Conservation (phyloP, 1,140 invertebrate species). For the Cephus cinctus region DNA sequence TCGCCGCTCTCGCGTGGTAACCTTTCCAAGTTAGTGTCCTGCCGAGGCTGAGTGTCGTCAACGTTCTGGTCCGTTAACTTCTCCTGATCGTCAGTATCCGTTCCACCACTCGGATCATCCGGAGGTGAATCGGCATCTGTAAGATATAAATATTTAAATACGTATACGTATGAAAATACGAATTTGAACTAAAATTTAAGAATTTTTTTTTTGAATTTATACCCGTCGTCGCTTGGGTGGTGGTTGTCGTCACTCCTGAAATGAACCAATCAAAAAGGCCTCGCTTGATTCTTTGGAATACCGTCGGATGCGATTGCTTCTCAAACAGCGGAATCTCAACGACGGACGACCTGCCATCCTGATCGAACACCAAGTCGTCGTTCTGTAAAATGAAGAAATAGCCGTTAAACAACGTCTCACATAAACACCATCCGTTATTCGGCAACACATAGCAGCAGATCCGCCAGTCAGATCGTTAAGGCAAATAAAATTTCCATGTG, state of each 20-base stretch:
- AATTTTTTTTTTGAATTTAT: not conserved
- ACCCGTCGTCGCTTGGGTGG: constrained; percentile 8
- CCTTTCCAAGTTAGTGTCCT: constrained; percentile 14
- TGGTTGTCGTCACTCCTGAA: not conserved
- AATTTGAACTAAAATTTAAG: not conserved
- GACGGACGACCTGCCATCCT: constrained; percentile 24
- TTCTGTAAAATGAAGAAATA: constrained; percentile 36
- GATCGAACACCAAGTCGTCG: constrained; percentile 47
- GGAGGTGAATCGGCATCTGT: not conserved
- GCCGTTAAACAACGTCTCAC: constrained; percentile 4
- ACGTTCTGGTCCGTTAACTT: not conserved
- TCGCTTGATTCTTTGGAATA: constrained; percentile 41
- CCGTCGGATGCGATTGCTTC: constrained; percentile 25
- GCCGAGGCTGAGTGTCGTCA: not conserved
- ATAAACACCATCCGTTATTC: constrained; percentile 2
- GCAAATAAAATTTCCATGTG: constrained; percentile 16
- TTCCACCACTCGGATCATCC: not conserved
- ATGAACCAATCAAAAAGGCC: constrained; percentile 16
- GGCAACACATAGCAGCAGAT: constrained; percentile 4
- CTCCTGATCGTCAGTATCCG: not conserved
- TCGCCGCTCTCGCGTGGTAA: constrained; percentile 15
- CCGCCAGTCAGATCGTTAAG: constrained; percentile 5
- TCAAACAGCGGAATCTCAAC: constrained; percentile 30
- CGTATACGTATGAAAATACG: no score
- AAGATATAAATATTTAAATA: no score